Base-by-base conservation (phyloP, 2,797 vertebrate species). In the Neosilurus mollespiculum region DNA sequence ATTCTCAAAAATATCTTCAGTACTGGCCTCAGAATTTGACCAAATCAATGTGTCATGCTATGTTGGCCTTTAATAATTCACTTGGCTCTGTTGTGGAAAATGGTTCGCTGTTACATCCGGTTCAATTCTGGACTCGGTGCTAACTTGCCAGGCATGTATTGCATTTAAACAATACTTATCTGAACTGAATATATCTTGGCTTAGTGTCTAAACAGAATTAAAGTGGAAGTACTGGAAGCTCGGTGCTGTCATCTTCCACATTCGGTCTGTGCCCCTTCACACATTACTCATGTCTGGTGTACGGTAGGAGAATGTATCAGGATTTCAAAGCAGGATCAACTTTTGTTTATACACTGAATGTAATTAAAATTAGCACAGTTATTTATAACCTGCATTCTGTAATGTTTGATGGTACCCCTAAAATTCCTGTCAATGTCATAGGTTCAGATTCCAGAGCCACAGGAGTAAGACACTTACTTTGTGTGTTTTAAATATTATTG, bases 81-180 rank as follows among this genome's bases (percentile, higher is more conserved):
- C 59, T 78, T 78, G 66, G 66, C 73, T 83, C 37, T 26, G 24
- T 56, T 62, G 30, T 78, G 24, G 43, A 78, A 61, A 51, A 51
- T 16, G 24, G 3, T 14, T 75, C 51, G 30, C 76, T 51, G 37
- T 70, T 78, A 64, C 66, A 83, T 78, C 65, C 43, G 66, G 75
- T 58, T 51, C 73, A 76, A 75, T 65, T 65, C 59, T 76, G 14
- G 61, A n/a, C 34, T 37, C 8, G 43, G 56, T 54, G 69, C 24
- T 62, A 75, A 66, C 81, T 66, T 67, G 71, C 72, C 20, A 58
- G 43, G 34, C 26, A 76, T 67, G 34, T 49, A 58, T 30, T 67
- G 53, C 53, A 64, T 66, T 37, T 43, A 30, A 56, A 56, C 54
- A 76, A 58, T 77, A 65, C 59, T 15, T 9, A 26, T 51, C 24